Evolutionary conservation across 1,140 invertebrate genomes (phyloP).

Genomic region (Papilio dardanus): DNA sequence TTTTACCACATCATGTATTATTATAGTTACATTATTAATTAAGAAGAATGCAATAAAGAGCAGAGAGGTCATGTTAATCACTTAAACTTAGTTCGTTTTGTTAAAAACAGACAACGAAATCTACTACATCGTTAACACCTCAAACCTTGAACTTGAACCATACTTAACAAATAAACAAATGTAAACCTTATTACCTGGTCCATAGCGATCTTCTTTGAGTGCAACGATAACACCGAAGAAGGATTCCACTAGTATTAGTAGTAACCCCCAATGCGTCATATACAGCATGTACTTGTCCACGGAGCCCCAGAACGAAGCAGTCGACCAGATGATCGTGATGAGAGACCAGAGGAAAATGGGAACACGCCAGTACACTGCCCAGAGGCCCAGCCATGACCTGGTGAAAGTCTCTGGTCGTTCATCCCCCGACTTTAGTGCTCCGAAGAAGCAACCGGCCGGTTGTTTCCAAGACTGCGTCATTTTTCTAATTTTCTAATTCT

Average conservation of each 20-base stretch:
- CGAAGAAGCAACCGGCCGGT: constrained; percentile 55
- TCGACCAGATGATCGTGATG: constrained; percentile 55
- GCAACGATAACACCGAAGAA: constrained; percentile 66
- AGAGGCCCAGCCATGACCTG: constrained; percentile 58
- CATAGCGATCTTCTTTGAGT: constrained; percentile 46
- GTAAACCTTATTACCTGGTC: constrained; percentile 49
- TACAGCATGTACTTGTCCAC: constrained; percentile 67
- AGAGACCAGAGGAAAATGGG: constrained; percentile 69
- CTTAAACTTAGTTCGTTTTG: too few relatives aligned
- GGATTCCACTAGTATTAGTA: constrained; percentile 65
- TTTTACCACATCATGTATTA: too few relatives aligned
- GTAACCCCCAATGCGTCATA: constrained; percentile 77
- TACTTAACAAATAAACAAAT: not conserved
- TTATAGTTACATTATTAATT: too few relatives aligned
- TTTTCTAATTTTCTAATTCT: constrained; percentile 40
- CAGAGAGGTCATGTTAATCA: not conserved
- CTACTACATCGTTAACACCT: not conserved
- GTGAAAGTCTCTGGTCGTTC: constrained; percentile 57
- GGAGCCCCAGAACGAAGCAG: constrained; percentile 66
- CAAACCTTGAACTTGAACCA: not conserved
- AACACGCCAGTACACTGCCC: constrained; percentile 67
- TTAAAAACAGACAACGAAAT: not conserved
- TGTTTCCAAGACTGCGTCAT: constrained; percentile 56
- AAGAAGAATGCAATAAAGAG: too few relatives aligned
- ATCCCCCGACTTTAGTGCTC: constrained; percentile 53